Conservation (phyloP, 2,888 invertebrate species). For the Perizoma affinitatum region DNA sequence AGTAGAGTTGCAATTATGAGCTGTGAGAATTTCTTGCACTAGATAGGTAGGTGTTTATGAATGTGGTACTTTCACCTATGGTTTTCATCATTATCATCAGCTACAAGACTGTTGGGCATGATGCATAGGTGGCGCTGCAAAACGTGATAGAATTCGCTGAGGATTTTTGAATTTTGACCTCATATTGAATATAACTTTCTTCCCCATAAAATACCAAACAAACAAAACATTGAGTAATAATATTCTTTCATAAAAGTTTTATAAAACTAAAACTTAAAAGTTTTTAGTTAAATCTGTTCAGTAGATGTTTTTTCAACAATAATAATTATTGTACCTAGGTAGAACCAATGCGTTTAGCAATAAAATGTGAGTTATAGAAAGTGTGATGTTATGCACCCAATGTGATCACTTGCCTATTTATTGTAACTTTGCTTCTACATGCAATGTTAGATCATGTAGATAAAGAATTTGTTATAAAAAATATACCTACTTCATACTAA, state of each 20-base stretch:
- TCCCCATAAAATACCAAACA: too few relatives aligned
- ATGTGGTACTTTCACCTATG: not conserved
- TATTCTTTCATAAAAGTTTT: too few relatives aligned
- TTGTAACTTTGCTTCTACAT: slow-evolving; percentile 24
- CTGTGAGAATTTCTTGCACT: slow-evolving; percentile 20
- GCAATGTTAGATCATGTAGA: slow-evolving; percentile 32
- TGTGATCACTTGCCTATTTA: slow-evolving; percentile 25
- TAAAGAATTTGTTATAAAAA: slow-evolving; percentile 34
- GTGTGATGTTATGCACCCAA: slow-evolving; percentile 9
- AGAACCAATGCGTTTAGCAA: not conserved
- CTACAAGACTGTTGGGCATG: too few relatives aligned
- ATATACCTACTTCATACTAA: slow-evolving; percentile 24
- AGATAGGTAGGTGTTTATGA: not conserved
- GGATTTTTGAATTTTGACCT: too few relatives aligned
- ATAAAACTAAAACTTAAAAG: too few relatives aligned
- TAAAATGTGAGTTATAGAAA: slow-evolving; percentile 5
- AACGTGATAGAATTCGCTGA: too few relatives aligned
- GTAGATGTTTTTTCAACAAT: slow-evolving; percentile 4
- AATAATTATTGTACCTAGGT: not conserved
- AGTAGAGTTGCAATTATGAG: slow-evolving; percentile 20
- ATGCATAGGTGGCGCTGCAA: too few relatives aligned
- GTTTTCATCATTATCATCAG: too few relatives aligned
- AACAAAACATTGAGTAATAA: too few relatives aligned
- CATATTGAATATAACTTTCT: too few relatives aligned
- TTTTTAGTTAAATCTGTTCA: not conserved